Conservation (phyloP, 2,888 invertebrate genomes). For the Synanthedon formicaeformis region DNA sequence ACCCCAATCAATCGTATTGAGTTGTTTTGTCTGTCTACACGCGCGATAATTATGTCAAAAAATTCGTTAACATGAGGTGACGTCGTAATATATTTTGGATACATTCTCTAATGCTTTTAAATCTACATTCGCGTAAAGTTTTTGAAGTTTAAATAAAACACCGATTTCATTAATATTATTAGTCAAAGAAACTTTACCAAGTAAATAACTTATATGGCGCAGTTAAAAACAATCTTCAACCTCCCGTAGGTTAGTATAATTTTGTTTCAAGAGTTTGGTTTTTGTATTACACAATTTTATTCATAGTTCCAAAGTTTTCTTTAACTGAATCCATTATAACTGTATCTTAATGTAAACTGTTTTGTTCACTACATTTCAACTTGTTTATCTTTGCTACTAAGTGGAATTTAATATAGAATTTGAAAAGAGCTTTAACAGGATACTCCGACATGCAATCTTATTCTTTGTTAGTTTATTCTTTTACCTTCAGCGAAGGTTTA, state of each 20-base stretch:
- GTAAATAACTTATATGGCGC: too few relatives aligned
- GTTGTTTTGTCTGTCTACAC: too few relatives aligned
- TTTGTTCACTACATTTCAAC: not conserved
- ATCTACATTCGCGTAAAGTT: too few relatives aligned
- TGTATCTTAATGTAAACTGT: not conserved
- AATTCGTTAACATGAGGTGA: too few relatives aligned
- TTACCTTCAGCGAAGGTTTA: not conserved
- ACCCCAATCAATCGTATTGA: too few relatives aligned
- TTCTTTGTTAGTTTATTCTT: not conserved
- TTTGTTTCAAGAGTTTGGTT: not conserved
- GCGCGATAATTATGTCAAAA: too few relatives aligned
- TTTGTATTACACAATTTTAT: not conserved
- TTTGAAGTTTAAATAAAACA: too few relatives aligned
- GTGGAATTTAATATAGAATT: not conserved
- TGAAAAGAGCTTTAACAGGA: not conserved
- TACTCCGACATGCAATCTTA: not conserved
- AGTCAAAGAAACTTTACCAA: too few relatives aligned
- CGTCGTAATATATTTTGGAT: too few relatives aligned
- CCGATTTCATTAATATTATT: too few relatives aligned
- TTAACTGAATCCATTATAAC: not conserved
- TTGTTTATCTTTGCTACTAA: not conserved
- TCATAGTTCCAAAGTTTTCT: not conserved
- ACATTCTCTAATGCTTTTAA: too few relatives aligned
- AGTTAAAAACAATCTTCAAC: too few relatives aligned
- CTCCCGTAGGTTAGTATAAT: not conserved